Evolutionary conservation across 2,113 vertebrate genomes (phyloP).

Genomic region (Rhineura floridana): DNA sequence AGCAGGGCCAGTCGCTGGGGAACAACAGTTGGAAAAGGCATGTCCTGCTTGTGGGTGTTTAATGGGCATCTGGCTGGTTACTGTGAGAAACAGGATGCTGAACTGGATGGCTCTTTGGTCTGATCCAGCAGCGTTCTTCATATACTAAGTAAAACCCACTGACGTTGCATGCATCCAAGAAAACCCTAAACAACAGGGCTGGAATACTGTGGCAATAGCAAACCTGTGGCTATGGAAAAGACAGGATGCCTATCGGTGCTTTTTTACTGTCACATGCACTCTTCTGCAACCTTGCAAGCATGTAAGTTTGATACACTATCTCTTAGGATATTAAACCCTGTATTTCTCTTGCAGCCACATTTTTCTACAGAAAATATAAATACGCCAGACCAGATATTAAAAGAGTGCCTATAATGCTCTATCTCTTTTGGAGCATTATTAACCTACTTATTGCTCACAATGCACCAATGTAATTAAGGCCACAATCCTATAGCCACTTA

Average conservation of each 20-base stretch:
- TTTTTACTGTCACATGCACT: neutral
- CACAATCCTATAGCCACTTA: neutral
- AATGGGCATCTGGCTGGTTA: neutral
- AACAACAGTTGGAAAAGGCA: neutral
- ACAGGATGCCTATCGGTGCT: neutral
- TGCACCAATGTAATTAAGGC: neutral
- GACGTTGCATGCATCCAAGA: neutral
- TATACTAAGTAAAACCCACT: neutral
- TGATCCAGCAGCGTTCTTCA: neutral
- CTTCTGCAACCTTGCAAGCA: neutral
- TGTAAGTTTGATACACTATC: neutral
- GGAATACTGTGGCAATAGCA: neutral
- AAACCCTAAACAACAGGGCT: neutral
- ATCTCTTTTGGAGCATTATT: neutral
- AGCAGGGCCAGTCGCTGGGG: neutral
- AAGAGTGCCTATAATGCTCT: neutral
- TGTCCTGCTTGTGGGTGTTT: neutral
- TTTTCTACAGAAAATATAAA: neutral
- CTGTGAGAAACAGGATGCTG: neutral
- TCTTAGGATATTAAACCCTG: neutral
- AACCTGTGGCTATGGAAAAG: neutral
- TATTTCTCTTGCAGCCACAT: neutral
- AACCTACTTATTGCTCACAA: neutral
- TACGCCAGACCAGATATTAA: neutral
- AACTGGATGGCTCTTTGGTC: neutral